Evolutionary conservation across 2,888 invertebrate species (phyloP), one percentile per base, ranked within the genome.

Genomic region (Aromia moschata): DNA sequence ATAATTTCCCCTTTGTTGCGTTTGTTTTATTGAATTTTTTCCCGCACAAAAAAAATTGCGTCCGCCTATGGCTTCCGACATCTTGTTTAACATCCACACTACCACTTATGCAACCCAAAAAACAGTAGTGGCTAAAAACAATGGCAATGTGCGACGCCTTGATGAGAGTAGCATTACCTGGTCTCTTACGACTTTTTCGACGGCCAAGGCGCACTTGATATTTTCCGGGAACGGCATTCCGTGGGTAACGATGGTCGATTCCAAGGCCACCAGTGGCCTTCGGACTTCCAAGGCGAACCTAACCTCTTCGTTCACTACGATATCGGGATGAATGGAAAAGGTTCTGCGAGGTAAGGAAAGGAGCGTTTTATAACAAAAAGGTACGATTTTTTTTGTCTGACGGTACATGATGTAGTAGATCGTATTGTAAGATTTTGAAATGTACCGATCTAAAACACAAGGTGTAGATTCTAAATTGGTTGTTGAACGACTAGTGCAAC

Each of bases 201-300:
- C 92, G 75, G 87, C 84, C 36, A 87, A 59, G 2, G 97, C 97
- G 25, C 95, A 96, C 67, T 91, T 83, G 45, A 96, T 82, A 82
- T 99, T 99, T 49, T 91, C 84, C 0, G 98, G 98, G 81, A 88
- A 92, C 0, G 98, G 97, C 93, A 99, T 94, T 37, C 99, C 99
- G 82, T 99, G 98, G 0, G 98, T 98, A 60, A 99, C 94, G 63
- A 99, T 96, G 0, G 99, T 96, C 4, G 97, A 96, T 84, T 99
- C 99, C 68, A 99, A 83, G 1, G 98, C 97, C 12, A 99, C 96
- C 59, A 98, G 85, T 5, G 97, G 92, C 65, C 84, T 82, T 18
- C 83, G 81, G 43, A 83, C 80, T 51, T 81, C 79, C 67, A 93
- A 80, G 4, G 93, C 94, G 51, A 82, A 75, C 53, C 76, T 77